Evolutionary conservation across 1,140 invertebrate genomes (phyloP).

Genomic region (Zaprionus africanus): DNA sequence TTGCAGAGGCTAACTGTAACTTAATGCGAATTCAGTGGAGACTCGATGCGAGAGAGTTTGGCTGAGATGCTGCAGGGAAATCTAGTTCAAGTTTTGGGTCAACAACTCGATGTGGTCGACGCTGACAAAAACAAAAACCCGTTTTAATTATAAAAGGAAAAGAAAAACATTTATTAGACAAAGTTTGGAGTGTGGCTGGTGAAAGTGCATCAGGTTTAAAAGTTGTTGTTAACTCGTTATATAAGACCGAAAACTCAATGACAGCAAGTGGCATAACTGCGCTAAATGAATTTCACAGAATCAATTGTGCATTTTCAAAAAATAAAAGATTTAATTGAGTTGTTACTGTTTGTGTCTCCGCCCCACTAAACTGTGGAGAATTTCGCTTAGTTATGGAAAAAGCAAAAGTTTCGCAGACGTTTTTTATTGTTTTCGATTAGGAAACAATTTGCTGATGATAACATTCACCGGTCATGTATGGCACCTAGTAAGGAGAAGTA

Average conservation of each 20-base stretch:
- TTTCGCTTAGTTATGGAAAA: slow-evolving; percentile 13
- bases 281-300: slow-evolving; percentile 51
- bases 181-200: slow-evolving; percentile 50
- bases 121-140: slow-evolving; percentile 54
- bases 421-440: slow-evolving; percentile 48
- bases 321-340: slow-evolving; percentile 53
- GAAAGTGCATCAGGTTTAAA: slow-evolving; percentile 60
- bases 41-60: slow-evolving; percentile 26
- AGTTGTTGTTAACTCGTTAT: slow-evolving; percentile 52
- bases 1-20: slow-evolving; percentile 45
- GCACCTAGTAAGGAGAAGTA: background rate
- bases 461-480: background rate
- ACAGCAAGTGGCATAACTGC: background rate
- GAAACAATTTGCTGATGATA: slow-evolving; percentile 23
- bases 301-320: slow-evolving; percentile 48
- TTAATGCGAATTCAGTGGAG: slow-evolving; percentile 54
- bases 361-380: background rate
- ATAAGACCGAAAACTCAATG: slow-evolving; percentile 43
- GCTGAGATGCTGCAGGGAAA: slow-evolving; percentile 61
- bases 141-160: slow-evolving; percentile 76
- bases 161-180: slow-evolving; percentile 60
- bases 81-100: slow-evolving; percentile 77
- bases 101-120: slow-evolving; percentile 46
- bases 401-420: background rate
- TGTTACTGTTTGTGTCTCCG: background rate